Base-by-base conservation (phyloP, 2,888 invertebrate genomes). In the Thalpophila matura region DNA sequence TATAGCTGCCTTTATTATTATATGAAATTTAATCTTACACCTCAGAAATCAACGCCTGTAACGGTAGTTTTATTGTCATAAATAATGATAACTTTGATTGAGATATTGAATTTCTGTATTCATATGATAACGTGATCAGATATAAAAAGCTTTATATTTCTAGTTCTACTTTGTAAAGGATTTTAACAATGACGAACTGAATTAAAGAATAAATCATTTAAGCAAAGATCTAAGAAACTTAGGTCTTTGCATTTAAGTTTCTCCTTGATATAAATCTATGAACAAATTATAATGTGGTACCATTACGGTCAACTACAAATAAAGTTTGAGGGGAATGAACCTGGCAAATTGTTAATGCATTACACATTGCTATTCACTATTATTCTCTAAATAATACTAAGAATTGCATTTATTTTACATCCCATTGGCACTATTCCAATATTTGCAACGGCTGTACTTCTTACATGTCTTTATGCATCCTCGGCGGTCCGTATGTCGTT, bases 401-500 rank as follows among this genome's bases (percentile, higher is more conserved):
- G 60, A 74, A 67, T 22, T 68, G 51, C 37, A 74, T 68, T 49
- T 47, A 74, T 61, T 71, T 74, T 61, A 43, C 55, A 74, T 71
- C 31, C 56, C 51, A 53, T 61, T 71, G 74, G 74, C 70, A 74
- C 55, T 68, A 49, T 49, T 71, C 70, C 70, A 71, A 74, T 59
- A 53, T 50, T 67, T 74, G 60, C 51, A 38, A 43, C 29, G 51
- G 12, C 38, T 43, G 69, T 74, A 37, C 51, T 68, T 49, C 56
- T 68, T 74, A 49, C 62, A 54, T 71, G 51, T 61, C 58, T 65
- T 53, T 46, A 51, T 53, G 57, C 75, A 50, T 67, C 59, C 49
- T 67, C 56, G 61, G 63, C 64, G 76, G 61, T 63, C 60, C 53
- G 51, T 79, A 45, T 73, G 72, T 67, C 63, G 79, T 80, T 86